phyloP scores from a whole-genome alignment of 2,797 vertebrate genomes.

The Limosa lapponica region DNA sequence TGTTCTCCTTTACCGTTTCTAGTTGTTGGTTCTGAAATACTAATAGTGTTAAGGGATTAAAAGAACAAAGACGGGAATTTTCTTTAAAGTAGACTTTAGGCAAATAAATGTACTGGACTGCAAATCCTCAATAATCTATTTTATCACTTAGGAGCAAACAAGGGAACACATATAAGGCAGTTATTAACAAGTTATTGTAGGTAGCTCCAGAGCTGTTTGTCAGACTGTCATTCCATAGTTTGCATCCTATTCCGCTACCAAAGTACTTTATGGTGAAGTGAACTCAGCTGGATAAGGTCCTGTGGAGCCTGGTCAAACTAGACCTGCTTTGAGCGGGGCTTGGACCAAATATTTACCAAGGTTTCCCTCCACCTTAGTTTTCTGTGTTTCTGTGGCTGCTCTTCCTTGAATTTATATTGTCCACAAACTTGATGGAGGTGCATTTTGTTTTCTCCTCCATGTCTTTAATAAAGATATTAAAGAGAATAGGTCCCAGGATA shows the following conservation, averaged over 20 bases:
- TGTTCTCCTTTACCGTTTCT: neutral
- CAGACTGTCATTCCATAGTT: neutral
- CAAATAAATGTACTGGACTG: neutral
- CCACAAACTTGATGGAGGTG: neutral
- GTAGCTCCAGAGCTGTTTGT: neutral
- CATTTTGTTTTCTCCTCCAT: neutral
- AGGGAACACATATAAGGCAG: neutral
- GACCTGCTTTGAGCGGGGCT: neutral
- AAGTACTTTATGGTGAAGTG: neutral
- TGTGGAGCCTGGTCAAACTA: neutral
- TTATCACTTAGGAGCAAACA: neutral
- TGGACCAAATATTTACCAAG: neutral
- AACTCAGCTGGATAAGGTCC: neutral
- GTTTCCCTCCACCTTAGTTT: neutral
- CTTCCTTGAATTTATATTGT: neutral
- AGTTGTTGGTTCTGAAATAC: neutral
- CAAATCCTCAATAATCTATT: neutral
- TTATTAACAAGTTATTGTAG: neutral
- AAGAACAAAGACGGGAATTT: neutral
- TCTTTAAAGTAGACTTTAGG: neutral
- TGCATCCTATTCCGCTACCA: neutral
- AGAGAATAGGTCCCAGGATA: neutral
- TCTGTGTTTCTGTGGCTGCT: neutral
- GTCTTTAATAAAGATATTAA: neutral
- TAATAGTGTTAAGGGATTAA: neutral